Conservation (phyloP, 1,140 invertebrate species). For the Anoplolepis gracilipes region DNA sequence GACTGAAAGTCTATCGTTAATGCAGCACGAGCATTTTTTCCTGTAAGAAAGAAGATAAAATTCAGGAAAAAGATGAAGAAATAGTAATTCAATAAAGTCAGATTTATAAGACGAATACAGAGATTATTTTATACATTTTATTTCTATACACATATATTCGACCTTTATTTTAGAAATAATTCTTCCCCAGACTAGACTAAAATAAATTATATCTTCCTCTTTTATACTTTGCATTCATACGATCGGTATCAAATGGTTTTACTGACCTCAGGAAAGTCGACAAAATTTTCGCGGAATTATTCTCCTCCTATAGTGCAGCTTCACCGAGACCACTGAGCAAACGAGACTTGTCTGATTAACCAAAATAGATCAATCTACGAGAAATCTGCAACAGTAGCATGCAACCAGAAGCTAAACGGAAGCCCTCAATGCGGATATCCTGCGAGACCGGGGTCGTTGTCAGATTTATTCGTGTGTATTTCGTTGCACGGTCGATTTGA, state of each 20-base stretch:
- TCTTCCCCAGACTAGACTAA: background rate
- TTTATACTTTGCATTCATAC: background rate
- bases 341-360: slow-evolving; percentile 63
- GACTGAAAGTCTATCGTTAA: slow-evolving; percentile 3
- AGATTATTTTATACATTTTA: background rate
- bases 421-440: slow-evolving; percentile 67
- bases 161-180: background rate
- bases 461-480: slow-evolving; percentile 68
- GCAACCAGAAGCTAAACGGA: slow-evolving; percentile 59
- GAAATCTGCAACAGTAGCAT: slow-evolving; percentile 6
- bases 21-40: background rate
- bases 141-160: background rate
- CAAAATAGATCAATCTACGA: slow-evolving; percentile 59
- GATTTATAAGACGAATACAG: background rate
- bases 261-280: background rate
- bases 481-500: slow-evolving; percentile 59
- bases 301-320: slow-evolving; percentile 36
- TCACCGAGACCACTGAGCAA: slow-evolving; percentile 3
- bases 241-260: background rate
- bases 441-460: slow-evolving; percentile 34
- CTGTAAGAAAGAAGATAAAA: background rate
- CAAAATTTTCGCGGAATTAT: slow-evolving; percentile 57
- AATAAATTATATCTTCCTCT: background rate
- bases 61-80: background rate
- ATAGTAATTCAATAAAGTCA: background rate